Evolutionary conservation across 2,888 invertebrate genomes (phyloP), one percentile per base, ranked within the genome.

Genomic region (Drosophila mimica): DNA sequence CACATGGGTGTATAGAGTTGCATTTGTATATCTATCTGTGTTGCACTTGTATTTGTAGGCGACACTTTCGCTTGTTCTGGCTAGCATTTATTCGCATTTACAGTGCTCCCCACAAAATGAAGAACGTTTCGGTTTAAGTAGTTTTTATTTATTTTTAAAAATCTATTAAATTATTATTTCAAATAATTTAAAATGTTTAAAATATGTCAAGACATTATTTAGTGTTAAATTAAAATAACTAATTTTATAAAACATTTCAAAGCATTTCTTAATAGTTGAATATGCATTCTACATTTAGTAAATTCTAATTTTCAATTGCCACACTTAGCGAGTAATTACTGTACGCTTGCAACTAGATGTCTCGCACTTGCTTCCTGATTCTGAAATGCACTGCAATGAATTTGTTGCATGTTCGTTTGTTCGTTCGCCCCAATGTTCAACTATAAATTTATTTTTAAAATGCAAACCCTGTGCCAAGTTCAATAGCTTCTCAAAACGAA

Each of bases 381-480:
- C 52, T 71, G 54, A 56, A 34, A 56, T 40, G 64, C 54, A 53
- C 54, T 74, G 70, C 70, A 66, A 38, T 51, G 40, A 68, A 70
- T 69, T 81, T 76, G 64, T 70, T 77, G 77, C 81, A 70, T 76
- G 77, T 65, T 65, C 57, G 46, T 28, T 46, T 15, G 25, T 8
- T 46, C 15, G 46, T 46, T 46, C 46, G 25, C 46, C 46, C 46
- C 25, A 46, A 60, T 79, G 52, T 71, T 65, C 77, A 61, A 76
- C 46, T 64, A 70, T 43, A 52, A 64, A 59, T 81, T 67, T 81
- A 83, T 83, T 83, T 83, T 79, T 83, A 89, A 88, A 86, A 74
- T 68, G 53, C 72, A 69, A 82, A 83, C 77, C 86, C 90, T 81
- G 80, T 88, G 85, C 90, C 83, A 89, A 88, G 90, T 89, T 89